phyloP scores from a whole-genome alignment of 2,113 vertebrate genomes.

The Enhydra lutris region DNA sequence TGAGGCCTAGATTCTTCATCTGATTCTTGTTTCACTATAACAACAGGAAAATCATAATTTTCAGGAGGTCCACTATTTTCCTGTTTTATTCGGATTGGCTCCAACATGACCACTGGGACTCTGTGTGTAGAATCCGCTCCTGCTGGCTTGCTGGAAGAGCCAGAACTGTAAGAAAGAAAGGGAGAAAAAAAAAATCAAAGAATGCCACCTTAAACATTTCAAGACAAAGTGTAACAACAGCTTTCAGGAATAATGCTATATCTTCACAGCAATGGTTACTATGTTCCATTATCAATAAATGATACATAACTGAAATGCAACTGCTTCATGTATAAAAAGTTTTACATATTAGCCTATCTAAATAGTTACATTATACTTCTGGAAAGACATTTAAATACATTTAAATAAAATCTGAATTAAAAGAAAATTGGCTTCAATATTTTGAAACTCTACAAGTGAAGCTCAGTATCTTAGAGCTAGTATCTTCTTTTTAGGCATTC shows the following conservation, averaged over 20 bases:
- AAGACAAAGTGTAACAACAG: neutral
- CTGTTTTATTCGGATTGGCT: slow-evolving; percentile 86
- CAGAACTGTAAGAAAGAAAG: slow-evolving; percentile 76
- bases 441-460: neutral
- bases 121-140: slow-evolving; percentile 87
- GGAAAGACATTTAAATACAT: neutral
- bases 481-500: neutral
- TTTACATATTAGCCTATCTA: neutral
- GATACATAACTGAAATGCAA: neutral
- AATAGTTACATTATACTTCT: neutral
- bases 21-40: slow-evolving; percentile 85
- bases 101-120: slow-evolving; percentile 85
- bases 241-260: neutral
- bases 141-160: slow-evolving; percentile 85
- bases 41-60: slow-evolving; percentile 86
- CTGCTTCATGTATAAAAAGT: neutral
- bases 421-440: slow-evolving; percentile 23
- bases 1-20: slow-evolving; percentile 81
- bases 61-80: slow-evolving; percentile 81
- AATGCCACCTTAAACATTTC: neutral
- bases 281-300: neutral
- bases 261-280: neutral
- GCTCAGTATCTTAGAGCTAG: neutral
- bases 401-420: neutral
- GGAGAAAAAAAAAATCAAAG: neutral